Percentiles rank a stretch among this genome's conserved stretches.
phyloP scores from a whole-genome alignment of 2,888 invertebrate species.

The Homarus gammarus region DNA sequence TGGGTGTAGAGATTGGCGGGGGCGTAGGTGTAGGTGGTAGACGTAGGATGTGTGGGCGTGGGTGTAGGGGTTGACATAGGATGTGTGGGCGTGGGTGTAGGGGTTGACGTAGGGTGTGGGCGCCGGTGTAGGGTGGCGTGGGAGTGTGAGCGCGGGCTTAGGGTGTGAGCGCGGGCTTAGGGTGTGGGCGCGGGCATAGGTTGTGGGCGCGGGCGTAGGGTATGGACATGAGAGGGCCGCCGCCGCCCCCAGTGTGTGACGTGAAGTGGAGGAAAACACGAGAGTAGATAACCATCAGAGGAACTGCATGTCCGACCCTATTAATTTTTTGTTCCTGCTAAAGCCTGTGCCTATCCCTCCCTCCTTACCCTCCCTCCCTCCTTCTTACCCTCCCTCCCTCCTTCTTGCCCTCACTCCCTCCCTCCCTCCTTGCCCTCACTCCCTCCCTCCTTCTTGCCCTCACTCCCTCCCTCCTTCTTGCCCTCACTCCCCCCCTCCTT shows the following conservation, averaged over 20 bases:
- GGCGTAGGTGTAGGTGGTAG: background rate
- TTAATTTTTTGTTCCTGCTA: constrained; percentile 6
- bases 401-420: background rate
- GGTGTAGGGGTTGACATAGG: too few species aligned
- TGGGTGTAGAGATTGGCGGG: background rate
- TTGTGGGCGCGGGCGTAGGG: too few species aligned
- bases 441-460: constrained; percentile 3
- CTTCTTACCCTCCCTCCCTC: background rate
- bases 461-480: constrained; percentile 1
- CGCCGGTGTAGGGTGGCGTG: too few species aligned
- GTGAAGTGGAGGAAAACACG: constrained; percentile 12
- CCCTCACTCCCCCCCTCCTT: background rate
- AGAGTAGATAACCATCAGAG: constrained; percentile 34
- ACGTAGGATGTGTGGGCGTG: too few species aligned
- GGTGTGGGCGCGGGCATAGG: too few species aligned
- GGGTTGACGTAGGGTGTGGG: too few species aligned
- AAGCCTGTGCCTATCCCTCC: background rate
- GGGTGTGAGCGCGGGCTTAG: background rate
- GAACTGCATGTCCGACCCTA: constrained; percentile 39
- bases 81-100: too few species aligned
- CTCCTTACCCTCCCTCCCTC: background rate
- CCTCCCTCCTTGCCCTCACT: background rate
- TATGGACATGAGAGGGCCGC: background rate
- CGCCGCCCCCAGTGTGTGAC: too few species aligned
- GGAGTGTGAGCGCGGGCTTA: too few species aligned